Conservation (phyloP, 2,888 invertebrate species). For the Drosophila setosimentum region DNA sequence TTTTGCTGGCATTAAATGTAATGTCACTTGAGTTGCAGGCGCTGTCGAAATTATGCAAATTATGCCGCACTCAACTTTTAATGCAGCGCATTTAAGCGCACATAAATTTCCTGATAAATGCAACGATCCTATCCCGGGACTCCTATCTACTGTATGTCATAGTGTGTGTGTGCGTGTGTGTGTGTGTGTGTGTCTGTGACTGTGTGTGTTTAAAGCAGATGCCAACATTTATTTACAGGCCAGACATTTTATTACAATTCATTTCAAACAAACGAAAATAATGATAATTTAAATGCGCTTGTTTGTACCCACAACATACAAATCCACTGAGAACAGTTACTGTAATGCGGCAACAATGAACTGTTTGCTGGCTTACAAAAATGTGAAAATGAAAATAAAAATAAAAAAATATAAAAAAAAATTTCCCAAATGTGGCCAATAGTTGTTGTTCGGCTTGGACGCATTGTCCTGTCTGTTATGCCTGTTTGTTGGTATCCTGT, state of each 20-base stretch:
- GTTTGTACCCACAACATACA: slow-evolving; percentile 18
- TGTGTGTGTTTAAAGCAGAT: slow-evolving; percentile 25
- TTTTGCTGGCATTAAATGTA: slow-evolving; percentile 55
- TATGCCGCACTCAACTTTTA: slow-evolving; percentile 56
- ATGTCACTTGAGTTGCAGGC: slow-evolving; percentile 48
- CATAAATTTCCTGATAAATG: slow-evolving; percentile 65
- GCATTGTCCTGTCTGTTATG: slow-evolving; percentile 26
- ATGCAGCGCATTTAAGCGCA: slow-evolving; percentile 65
- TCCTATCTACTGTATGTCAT: not conserved
- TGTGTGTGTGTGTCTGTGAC: slow-evolving; percentile 25
- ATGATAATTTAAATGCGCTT: slow-evolving; percentile 69
- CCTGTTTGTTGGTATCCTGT: slow-evolving; percentile 29
- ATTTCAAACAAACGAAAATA: slow-evolving; percentile 62
- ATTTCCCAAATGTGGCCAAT: slow-evolving; percentile 45
- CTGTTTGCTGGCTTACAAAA: slow-evolving; percentile 60
- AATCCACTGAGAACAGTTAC: slow-evolving; percentile 46
- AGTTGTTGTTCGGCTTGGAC: slow-evolving; percentile 33
- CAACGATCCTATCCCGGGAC: slow-evolving; percentile 22
- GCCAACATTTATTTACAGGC: slow-evolving; percentile 38
- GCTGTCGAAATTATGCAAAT: slow-evolving; percentile 63
- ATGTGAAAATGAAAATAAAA: slow-evolving; percentile 17
- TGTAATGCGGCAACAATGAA: slow-evolving; percentile 69
- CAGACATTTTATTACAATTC: slow-evolving; percentile 61
- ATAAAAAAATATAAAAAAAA: not conserved
- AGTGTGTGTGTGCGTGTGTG: slow-evolving; percentile 6